These are phyloP conservation scores for Cheiracanthium punctorium DNA, from an alignment of 2,888 invertebrate genomes.

Conservation along the genomic window DNA sequence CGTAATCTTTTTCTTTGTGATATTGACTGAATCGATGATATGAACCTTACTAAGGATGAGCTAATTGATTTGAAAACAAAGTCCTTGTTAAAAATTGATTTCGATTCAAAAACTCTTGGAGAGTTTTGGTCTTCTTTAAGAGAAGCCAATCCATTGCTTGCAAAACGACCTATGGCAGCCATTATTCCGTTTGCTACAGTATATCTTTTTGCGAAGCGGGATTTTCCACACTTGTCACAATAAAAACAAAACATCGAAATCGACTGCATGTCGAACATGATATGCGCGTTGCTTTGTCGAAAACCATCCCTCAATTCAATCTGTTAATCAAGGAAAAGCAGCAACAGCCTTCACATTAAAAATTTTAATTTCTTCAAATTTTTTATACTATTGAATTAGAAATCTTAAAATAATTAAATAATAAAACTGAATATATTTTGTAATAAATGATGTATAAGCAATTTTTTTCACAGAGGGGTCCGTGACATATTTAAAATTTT, in stretches of 20 bases:
- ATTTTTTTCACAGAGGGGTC: slow-evolving; percentile 46
- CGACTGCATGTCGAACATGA: slow-evolving; percentile 44
- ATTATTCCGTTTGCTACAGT: slow-evolving; percentile 42
- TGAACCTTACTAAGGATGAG: no score
- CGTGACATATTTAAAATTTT: slow-evolving; percentile 42
- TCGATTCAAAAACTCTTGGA: no score
- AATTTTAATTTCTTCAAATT: slow-evolving; percentile 44
- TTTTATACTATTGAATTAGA: slow-evolving; percentile 40
- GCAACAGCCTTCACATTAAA: slow-evolving; percentile 46
- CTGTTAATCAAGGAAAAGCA: slow-evolving; percentile 49
- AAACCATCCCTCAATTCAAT: slow-evolving; percentile 47
- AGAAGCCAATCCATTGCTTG: slow-evolving; percentile 43
- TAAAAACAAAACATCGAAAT: slow-evolving; percentile 45
- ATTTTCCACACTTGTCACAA: slow-evolving; percentile 42
- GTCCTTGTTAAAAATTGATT: no score
- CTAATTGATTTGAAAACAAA: no score
- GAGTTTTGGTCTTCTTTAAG: no score
- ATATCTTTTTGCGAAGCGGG: no score
- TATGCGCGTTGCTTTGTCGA: slow-evolving; percentile 45
- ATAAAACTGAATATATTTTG: neutral
- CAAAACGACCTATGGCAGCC: slow-evolving; percentile 39
- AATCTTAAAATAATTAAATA: slow-evolving; percentile 14
- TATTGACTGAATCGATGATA: no score
- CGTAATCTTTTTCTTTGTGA: no score
- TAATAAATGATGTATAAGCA: slow-evolving; percentile 23